Conservation (phyloP, 35 echinoderm and acorn worm genomes). For the Apostichopus parvimensis region DNA sequence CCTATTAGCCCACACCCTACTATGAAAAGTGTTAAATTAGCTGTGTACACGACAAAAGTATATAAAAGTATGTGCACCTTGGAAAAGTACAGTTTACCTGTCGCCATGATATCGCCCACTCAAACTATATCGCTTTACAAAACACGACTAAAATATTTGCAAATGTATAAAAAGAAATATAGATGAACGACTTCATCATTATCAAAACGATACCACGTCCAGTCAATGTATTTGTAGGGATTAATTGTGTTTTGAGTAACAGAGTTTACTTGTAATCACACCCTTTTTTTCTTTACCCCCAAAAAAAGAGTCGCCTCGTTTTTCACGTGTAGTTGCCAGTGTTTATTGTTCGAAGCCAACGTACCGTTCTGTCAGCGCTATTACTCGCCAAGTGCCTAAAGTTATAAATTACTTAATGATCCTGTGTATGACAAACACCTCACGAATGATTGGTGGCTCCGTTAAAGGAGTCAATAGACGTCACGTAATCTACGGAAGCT, state of each 20-base stretch:
- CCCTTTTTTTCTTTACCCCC: neutral
- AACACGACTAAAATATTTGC: no score
- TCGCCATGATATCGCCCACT: no score
- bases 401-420: conserved; percentile 65
- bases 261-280: neutral
- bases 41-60: no score
- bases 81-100: no score
- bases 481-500: conserved; percentile 11
- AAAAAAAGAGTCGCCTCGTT: neutral
- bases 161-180: no score
- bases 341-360: conserved; percentile 55
- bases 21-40: no score
- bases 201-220: conserved; percentile 4
- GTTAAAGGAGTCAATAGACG: conserved; percentile 25
- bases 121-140: no score
- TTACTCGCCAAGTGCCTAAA: conserved; percentile 27
- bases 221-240: neutral
- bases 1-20: no score
- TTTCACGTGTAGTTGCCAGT: neutral
- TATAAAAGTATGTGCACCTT: no score
- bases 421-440: conserved; percentile 57
- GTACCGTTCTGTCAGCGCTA: conserved; percentile 51
- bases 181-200: neutral
- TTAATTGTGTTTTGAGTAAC: conserved; percentile 23
- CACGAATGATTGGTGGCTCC: conserved; percentile 20